Evolutionary conservation across 2,113 vertebrate genomes (phyloP), one percentile per base, ranked within the genome.

Genomic region (Microcebus griseorufus): DNA sequence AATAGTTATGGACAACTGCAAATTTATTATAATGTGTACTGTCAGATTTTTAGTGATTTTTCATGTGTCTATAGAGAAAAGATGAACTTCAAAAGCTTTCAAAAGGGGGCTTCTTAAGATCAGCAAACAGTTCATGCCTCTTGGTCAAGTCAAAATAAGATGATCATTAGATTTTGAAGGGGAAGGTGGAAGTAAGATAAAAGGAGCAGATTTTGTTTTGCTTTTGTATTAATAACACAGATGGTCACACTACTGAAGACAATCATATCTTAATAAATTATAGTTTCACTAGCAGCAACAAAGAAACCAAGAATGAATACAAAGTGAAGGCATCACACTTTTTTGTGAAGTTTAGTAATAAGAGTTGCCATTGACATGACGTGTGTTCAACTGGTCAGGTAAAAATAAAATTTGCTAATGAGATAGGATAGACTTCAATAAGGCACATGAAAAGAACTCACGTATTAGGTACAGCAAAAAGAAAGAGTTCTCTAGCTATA

Each of bases 401-500:
- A 96, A 98, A 98, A 98, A 97, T 97, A 97, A 98, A 97, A 98
- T 98, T 98, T 98, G 69, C 7, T 48, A 97, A 87, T 93, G 96
- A 98, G 94, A 86, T 97, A 95, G 86, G 90, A 96, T 89, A 93
- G 53, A 76, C 79, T 97, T 97, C 97, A 97, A 97, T 98, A 98
- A 96, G 79, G 96, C 73, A 95, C 60, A 92, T 20, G 39, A 70
- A 97, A 94, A 96, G 87, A 97, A 80, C 93, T 93, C 94, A 98
- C 90, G 32, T 97, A 97, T 95, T 95, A 93, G 80, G 32, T 90
- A 25, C 78, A 94, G 97, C 95, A 80, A 67, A 94, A 88, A 86
- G 6, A 65, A 5, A 0, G 88, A 81, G 18, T 91, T 88, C 94
- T 45, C 29, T 93, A 82, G 79, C 94, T 98, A 88, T 85, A 98